These are phyloP conservation scores for Polypedilum vanderplanki DNA, from an alignment of 1,140 invertebrate genomes.

Conservation along the genomic window DNA sequence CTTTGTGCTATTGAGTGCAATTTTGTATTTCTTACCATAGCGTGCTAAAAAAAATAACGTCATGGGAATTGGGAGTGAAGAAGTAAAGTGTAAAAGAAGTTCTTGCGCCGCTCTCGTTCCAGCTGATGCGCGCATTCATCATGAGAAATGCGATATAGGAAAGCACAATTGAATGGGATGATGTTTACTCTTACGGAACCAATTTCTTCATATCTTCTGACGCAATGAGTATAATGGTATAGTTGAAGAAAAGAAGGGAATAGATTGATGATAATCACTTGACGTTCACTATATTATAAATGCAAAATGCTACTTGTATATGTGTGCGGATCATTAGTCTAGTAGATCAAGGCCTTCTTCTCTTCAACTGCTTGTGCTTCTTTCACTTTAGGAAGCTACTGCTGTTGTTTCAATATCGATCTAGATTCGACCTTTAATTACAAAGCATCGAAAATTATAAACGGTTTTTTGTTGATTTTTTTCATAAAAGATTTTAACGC, in stretches of 20 bases:
- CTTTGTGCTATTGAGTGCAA: background rate
- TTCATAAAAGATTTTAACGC: background rate
- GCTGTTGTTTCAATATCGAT: background rate
- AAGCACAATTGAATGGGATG: background rate
- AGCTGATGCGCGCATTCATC: background rate
- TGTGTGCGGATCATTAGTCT: background rate
- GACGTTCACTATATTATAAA: background rate
- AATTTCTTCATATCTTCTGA: constrained; percentile 9
- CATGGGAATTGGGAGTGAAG: constrained; percentile 7
- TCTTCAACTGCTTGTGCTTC: background rate
- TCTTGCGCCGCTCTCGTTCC: background rate
- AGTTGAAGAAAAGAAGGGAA: background rate
- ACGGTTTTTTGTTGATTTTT: background rate
- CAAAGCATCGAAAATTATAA: background rate
- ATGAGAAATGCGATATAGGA: background rate
- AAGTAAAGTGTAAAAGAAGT: background rate
- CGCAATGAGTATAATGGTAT: background rate
- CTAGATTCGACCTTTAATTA: background rate
- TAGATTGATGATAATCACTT: background rate
- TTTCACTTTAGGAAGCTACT: no score
- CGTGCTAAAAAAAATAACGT: background rate
- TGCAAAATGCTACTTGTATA: background rate
- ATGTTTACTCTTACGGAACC: constrained; percentile 8
- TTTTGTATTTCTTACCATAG: background rate
- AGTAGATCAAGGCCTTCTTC: background rate